These are phyloP conservation scores for Prunella fulvescens DNA, from an alignment of 2,113 vertebrate genomes.

Conservation along the genomic window DNA sequence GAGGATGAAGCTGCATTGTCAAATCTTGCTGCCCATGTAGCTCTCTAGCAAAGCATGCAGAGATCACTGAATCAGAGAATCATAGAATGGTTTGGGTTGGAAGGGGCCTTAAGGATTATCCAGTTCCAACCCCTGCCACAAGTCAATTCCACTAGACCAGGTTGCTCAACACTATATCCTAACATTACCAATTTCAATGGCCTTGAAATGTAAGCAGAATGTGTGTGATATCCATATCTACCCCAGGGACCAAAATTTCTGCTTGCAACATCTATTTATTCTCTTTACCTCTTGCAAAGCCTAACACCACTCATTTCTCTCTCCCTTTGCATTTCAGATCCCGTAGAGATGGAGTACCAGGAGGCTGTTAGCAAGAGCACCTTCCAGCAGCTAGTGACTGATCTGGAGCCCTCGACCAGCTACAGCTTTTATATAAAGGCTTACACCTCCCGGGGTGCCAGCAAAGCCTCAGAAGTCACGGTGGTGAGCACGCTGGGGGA, in stretches of 20 bases:
- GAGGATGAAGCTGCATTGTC: background rate
- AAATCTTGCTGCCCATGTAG: background rate
- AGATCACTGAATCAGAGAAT: background rate
- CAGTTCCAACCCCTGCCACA: background rate
- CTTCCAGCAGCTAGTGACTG: constrained; percentile 89
- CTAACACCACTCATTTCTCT: background rate
- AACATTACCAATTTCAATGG: background rate
- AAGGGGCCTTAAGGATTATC: background rate
- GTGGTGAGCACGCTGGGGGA: constrained; percentile 89
- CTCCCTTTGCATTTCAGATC: constrained; percentile 74
- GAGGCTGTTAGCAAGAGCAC: constrained; percentile 96
- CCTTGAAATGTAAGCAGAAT: background rate
- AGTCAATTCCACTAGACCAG: background rate
- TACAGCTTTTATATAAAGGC: constrained; percentile 98
- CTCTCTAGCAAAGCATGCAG: background rate
- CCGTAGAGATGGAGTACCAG: constrained; percentile 92
- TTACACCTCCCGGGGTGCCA: constrained; percentile 93
- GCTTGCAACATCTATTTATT: background rate
- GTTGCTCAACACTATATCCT: background rate
- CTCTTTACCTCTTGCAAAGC: background rate
- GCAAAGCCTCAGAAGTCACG: constrained; percentile 84
- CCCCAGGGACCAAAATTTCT: background rate
- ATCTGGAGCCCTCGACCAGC: constrained; percentile 92
- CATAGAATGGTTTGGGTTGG: background rate
- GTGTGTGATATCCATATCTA: background rate